phyloP scores from a whole-genome alignment of 2,797 vertebrate species.

The Chiloscyllium punctatum region DNA sequence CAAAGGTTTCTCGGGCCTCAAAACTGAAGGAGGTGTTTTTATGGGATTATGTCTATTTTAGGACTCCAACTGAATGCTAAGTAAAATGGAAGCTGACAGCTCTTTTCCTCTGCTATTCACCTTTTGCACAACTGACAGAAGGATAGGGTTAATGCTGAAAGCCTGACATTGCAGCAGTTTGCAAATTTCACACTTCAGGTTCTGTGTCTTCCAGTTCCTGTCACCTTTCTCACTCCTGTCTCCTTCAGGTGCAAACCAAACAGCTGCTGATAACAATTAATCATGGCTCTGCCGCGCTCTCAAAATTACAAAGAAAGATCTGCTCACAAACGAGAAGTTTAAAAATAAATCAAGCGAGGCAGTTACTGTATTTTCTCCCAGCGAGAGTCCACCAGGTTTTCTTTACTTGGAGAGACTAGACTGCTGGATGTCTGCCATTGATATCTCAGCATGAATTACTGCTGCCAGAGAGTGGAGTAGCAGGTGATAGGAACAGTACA shows the following conservation, averaged over 20 bases:
- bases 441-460: not conserved
- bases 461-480: not conserved
- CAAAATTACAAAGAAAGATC: conserved; percentile 1
- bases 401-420: not conserved
- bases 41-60: not conserved
- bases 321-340: not conserved
- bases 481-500: not conserved
- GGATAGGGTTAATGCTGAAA: not conserved
- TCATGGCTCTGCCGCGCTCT: not conserved
- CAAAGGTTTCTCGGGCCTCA: not conserved
- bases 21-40: not conserved
- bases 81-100: not conserved
- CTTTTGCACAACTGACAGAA: not conserved
- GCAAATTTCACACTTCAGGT: not conserved
- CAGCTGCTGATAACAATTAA: conserved; percentile 15
- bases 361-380: not conserved
- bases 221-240: not conserved
- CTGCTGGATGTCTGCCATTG: not conserved
- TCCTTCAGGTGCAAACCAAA: not conserved
- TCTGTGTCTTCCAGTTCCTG: not conserved
- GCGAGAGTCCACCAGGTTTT: not conserved
- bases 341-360: not conserved
- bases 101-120: not conserved
- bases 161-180: not conserved
- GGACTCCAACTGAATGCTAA: not conserved